phyloP scores from a whole-genome alignment of 2,888 invertebrate genomes.

The Drosophila histrio region DNA sequence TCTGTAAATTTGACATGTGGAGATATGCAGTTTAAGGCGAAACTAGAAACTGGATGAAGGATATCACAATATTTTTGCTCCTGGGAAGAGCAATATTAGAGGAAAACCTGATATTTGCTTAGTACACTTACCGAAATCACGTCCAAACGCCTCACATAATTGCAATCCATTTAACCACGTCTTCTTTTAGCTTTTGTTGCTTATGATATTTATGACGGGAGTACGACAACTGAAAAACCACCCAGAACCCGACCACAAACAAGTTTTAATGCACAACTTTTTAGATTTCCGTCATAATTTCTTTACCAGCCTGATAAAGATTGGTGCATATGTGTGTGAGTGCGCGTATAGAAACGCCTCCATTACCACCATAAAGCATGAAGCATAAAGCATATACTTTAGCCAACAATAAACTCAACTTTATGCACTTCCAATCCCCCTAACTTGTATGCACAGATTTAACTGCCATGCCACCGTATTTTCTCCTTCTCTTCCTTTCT shows the following conservation, averaged over 20 bases:
- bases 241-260: constrained; percentile 62
- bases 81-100: neutral
- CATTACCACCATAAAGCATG: constrained; percentile 72
- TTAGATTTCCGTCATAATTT: constrained; percentile 79
- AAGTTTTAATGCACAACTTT: constrained; percentile 78
- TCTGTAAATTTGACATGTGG: neutral
- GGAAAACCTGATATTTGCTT: neutral
- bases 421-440: constrained; percentile 81
- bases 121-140: neutral
- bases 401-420: constrained; percentile 80
- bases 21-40: too few relatives aligned
- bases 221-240: constrained; percentile 39
- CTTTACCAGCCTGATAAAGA: constrained; percentile 73
- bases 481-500: neutral
- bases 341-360: constrained; percentile 39
- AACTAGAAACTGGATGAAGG: too few relatives aligned
- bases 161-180: constrained; percentile 64
- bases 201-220: constrained; percentile 64
- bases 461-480: constrained; percentile 44
- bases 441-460: constrained; percentile 82
- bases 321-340: constrained; percentile 46
- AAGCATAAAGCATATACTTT: constrained; percentile 77
- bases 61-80: neutral
- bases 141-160: constrained; percentile 48
- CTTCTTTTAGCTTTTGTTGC: constrained; percentile 54